Evolutionary conservation across 1,140 invertebrate genomes (phyloP), one percentile per base, ranked within the genome.

Genomic region (Temnothorax nylanderi): DNA sequence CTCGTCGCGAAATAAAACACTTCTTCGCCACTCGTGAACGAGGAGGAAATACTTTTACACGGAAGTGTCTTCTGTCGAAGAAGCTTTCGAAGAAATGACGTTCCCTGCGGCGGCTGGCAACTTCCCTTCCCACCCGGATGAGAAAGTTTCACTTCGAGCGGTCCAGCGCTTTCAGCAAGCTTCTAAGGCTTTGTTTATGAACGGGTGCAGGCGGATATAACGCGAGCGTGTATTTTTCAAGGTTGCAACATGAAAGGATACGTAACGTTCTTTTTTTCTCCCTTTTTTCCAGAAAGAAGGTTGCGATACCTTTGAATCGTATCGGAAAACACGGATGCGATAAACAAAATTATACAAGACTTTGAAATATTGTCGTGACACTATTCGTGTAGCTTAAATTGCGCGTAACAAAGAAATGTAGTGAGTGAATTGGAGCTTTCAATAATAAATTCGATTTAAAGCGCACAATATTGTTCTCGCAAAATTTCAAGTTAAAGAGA

Each of bases 141-240:
- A 56, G 58, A 87, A 90, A 90, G 77, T 90, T 90, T 89, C 78
- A 60, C 54, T 82, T 32, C 62, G 67, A 72, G 41, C 74, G 56
- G 58, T 32, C 44, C 78, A 65, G 56, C 56, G 47, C 56, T 84
- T 62, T 67, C 72, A 51, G 26, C 77, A 32, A 89, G 62, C 88
- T 78, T 44, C 56, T 32, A 58, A 47, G 58, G 26, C 58, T 76
- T 18, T 56, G 77, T 56, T 51, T 56, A 75, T 56, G 74, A 64
- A 54, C 78, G 47, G 80, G 44, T 47, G 41, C 54, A 75, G 34
- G 34, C 65, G 80, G 60, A 74, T 82, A 37, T 58, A 82, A 60
- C 41, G 41, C 26, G 18, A 41, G 41, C 26, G 56, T 84, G 41
- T 62, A 74, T 74, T 62, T 84, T 84, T 84, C 80, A 84, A 84